Base-by-base conservation (phyloP, 2,797 vertebrate species). In the Bradypodion ventrale region DNA sequence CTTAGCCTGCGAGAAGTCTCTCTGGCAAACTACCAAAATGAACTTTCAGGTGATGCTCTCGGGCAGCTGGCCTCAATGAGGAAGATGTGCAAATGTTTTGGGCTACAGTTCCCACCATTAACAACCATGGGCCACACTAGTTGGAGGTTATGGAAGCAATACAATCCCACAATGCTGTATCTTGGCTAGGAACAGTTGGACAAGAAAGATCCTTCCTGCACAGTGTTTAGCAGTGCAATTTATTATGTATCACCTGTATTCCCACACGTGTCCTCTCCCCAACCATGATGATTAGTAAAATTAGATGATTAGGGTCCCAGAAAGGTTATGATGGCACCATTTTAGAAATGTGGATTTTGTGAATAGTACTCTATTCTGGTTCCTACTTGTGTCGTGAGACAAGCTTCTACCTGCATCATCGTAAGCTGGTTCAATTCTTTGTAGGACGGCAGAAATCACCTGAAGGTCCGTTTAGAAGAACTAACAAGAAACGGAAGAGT, bases 401-500 rank as follows among this genome's bases (percentile, higher is more conserved):
- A 19, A 7, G 9, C 25, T 25, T 35, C 1, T 13, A 37, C 7
- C 10, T 63, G 60, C 15, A 49, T 6, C 23, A n/a, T 73, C 59
- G 65, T 37, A 62, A 70, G 37, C 25, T 44, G 44, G 8, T 35
- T 60, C 42, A 35, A 69, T 37, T 56, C 23, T 23, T n/a, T 0
- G 0, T 85, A 95, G 95, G 93, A 91, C 0, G 86, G 92, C 1
- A 85, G 0, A 8, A 86, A 84, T 0, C 0, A 91, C 68, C 88
- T 95, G 85, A 82, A 84, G 25, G 90, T 95, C 65, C 89, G 84
- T 52, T 1, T 95, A 56, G 94, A 95, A 63, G 92, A 93, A 15
- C 2, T 83, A 72, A 86, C 85, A 78, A 87, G 80, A 4, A 6
- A 59, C 0, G 80, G 92, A 29, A 56, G 1, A 2, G 23, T 40